Evolutionary conservation across 2,797 vertebrate genomes (phyloP), one percentile per base, ranked within the genome.

Genomic region (Microhierax caerulescens): DNA sequence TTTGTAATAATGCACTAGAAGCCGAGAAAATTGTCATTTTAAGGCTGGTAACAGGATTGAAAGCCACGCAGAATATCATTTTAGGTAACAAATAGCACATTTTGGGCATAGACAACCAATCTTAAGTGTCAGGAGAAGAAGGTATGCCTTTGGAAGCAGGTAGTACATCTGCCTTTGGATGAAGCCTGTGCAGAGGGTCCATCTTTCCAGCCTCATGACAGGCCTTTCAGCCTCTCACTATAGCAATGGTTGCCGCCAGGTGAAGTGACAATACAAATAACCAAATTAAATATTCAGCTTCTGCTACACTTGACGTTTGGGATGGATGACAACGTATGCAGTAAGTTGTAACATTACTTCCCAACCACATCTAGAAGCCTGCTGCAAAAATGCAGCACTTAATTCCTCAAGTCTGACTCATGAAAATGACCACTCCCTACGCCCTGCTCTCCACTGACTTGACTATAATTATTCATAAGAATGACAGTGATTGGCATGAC

Each of bases 251-350:
- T 75, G 30, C 80, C 77, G 60, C 28, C 18, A 56, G 25, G 23
- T 39, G n/a, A 82, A 32, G 51, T 7, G 21, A 59, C 51, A 61
- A 47, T 28, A 17, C 24, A 4, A 8, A 9, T 5, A 56, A 53
- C 16, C 48, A 64, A 37, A 43, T 36, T 6, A 41, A 93, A 59
- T 15, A 28, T 30, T 30, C 75, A 39, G 27, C 54, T 88, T 70
- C 79, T 64, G 60, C 34, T 57, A 34, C 7, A 1, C 30, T 22
- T 41, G 34, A 63, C 41, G 18, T 78, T 43, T 50, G 28, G 51
- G n/a, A 8, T 25, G 51, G n/a, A 8, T 25, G 53, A 68, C 48
- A 64, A 50, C 0, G 13, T 4, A 36, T 2, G 0, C 67, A 54
- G 32, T 13, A 56, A 81, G 27, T 18, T 36, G 5, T 9, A 81